phyloP scores from a whole-genome alignment of 1,140 invertebrate species.

The Cyrtorhinus lividipennis region DNA sequence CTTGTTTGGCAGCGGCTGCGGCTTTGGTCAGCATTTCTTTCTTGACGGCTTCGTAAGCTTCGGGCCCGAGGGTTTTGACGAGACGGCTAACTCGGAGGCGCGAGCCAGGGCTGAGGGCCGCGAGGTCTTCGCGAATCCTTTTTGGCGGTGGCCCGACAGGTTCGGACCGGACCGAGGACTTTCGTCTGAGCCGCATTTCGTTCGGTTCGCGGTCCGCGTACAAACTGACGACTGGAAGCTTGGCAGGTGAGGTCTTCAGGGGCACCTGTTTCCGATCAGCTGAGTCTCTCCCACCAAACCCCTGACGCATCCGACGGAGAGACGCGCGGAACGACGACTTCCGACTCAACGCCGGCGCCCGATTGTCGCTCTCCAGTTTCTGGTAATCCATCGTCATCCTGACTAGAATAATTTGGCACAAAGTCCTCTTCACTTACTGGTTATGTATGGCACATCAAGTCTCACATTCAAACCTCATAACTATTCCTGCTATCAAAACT shows the following conservation, averaged over 20 bases:
- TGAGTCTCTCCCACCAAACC: constrained; percentile 26
- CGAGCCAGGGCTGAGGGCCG: constrained; percentile 10
- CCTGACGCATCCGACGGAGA: constrained; percentile 40
- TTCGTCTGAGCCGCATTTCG: constrained; percentile 29
- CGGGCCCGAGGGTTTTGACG: constrained; percentile 17
- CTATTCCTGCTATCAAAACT: too few relatives aligned
- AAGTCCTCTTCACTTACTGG: not conserved
- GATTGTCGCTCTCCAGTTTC: constrained; percentile 23
- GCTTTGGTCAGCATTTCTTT: not conserved
- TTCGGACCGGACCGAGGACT: constrained; percentile 24
- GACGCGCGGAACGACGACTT: constrained; percentile 41
- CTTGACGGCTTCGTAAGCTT: constrained; percentile 14
- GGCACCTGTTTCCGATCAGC: constrained; percentile 21
- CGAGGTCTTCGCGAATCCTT: not conserved
- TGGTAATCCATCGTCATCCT: constrained; percentile 22
- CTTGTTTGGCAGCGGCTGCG: not conserved
- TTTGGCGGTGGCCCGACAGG: constrained; percentile 28
- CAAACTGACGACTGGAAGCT: constrained; percentile 26
- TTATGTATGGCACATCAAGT: not conserved
- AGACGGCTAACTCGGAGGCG: constrained; percentile 9
- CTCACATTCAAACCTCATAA: not conserved
- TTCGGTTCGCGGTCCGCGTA: constrained; percentile 8
- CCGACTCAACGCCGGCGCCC: constrained; percentile 28
- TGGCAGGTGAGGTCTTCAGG: not conserved
- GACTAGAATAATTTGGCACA: too few relatives aligned